Conservation (phyloP, 2,797 vertebrate genomes). For the Coranthus polyacanthus region DNA sequence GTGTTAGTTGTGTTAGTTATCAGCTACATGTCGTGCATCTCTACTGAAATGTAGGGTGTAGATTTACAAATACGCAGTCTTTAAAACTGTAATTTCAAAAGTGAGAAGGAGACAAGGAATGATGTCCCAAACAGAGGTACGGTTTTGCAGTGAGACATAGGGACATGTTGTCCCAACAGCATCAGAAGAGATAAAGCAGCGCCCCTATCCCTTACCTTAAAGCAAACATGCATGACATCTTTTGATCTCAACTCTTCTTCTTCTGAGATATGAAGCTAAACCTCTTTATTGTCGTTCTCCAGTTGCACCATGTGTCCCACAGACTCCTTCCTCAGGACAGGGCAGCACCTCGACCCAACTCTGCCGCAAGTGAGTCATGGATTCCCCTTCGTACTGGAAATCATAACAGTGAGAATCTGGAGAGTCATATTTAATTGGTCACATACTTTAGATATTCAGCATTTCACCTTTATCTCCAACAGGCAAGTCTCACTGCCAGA, state of each 20-base stretch:
- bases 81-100: no score
- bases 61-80: no score
- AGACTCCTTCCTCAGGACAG: conserved; percentile 13
- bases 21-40: no score
- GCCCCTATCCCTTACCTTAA: not conserved
- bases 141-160: no score
- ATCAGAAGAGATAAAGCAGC: no score
- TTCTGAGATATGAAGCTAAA: not conserved
- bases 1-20: no score
- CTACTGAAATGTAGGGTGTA: no score
- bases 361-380: conserved; percentile 57
- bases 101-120: not conserved
- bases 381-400: conserved; percentile 10
- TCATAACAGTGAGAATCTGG: not conserved
- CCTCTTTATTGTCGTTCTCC: conserved; percentile 28
- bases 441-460: conserved; percentile 17
- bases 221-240: no score
- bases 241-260: not conserved
- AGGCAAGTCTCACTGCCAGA: not conserved
- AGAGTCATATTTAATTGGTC: not conserved
- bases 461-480: conserved; percentile 27
- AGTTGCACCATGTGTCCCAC: conserved; percentile 4
- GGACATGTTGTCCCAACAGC: not conserved
- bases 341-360: conserved; percentile 12
- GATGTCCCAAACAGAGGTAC: not conserved